Base-by-base conservation (phyloP, 2,888 invertebrate species). In the Caprella mutica region DNA sequence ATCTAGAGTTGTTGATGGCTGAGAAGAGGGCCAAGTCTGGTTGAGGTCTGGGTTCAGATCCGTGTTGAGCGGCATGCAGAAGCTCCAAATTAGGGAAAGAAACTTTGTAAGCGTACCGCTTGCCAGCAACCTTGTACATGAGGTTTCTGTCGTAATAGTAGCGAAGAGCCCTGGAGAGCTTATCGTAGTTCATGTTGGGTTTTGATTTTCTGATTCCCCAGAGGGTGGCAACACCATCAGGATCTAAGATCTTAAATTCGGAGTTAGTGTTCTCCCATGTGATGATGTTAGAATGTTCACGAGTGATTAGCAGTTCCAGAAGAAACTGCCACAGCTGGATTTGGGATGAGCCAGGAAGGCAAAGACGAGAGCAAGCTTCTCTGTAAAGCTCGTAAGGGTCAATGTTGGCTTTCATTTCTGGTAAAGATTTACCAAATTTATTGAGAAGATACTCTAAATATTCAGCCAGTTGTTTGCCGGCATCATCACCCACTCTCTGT, bases 101-200 rank as follows among this genome's bases (percentile, higher is more conserved):
- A 29, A 29, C 27, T 48, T 48, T 48, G 27, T 48, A 48, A 21
- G 48, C 48, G 30, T 48, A 48, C 2, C 48, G 48, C 30, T 48
- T 48, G 4, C 48, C 48, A 17, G 48, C 19, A 29, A 48, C 48
- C 30, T 48, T 48, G 48, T 26, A 48, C 48, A 48, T 48, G 6
- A 48, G 24, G 17, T 30, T 30, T 29, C 48, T 29, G 48, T 48
- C 48, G 30, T 48, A 48, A 21, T 48, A 48, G n/a, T 80, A 97
- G 83, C 91, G 86, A 71, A 96, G 79, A 52, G 97, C 97, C 68
- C 97, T 83, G 73, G 92, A 93, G 69, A 97, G 82, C 76, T 97
- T 97, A 77, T 98, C 97, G 76, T 97, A 97, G 78, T 98, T 98
- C 97, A 98, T 98, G 77, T 98, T 97, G 44, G 97, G 97, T 76